Conservation (phyloP, 2,888 invertebrate genomes). For the Colostygia pectinataria region DNA sequence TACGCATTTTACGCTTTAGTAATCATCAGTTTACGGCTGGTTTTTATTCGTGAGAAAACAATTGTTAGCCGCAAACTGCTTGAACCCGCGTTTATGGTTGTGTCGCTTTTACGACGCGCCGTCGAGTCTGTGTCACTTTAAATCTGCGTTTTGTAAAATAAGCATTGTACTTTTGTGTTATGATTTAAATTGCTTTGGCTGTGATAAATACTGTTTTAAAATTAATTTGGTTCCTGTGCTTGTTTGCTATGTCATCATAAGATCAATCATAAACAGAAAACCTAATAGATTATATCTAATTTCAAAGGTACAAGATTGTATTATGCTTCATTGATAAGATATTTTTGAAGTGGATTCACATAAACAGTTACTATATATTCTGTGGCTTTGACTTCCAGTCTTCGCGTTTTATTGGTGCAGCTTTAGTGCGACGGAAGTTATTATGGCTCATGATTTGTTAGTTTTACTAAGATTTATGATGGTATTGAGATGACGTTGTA, state of each 20-base stretch:
- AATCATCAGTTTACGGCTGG: conserved; percentile 54
- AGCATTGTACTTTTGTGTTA: background rate
- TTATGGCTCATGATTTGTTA: conserved; percentile 33
- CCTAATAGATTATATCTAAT: too few species aligned
- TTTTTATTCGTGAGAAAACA: conserved; percentile 74
- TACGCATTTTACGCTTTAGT: conserved; percentile 43
- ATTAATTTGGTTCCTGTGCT: background rate
- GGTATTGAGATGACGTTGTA: conserved; percentile 22
- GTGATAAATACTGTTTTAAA: too few species aligned
- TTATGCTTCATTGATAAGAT: too few species aligned
- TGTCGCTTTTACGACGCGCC: conserved; percentile 33
- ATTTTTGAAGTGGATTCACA: too few species aligned
- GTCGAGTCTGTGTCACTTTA: conserved; percentile 2
- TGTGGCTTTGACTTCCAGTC: conserved; percentile 47
- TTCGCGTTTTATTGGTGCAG: conserved; percentile 62
- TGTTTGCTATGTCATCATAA: too few species aligned
- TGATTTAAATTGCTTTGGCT: background rate
- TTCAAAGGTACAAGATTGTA: too few species aligned
- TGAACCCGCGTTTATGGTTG: conserved; percentile 41
- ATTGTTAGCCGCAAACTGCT: conserved; percentile 64
- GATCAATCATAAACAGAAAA: too few species aligned
- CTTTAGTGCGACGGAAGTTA: conserved; percentile 48
- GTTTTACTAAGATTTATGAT: conserved; percentile 27
- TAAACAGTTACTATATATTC: conserved; percentile 30
- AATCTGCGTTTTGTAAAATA: background rate